Evolutionary conservation across 2,797 vertebrate species (phyloP).

Genomic region (Protosalanx chinensis): DNA sequence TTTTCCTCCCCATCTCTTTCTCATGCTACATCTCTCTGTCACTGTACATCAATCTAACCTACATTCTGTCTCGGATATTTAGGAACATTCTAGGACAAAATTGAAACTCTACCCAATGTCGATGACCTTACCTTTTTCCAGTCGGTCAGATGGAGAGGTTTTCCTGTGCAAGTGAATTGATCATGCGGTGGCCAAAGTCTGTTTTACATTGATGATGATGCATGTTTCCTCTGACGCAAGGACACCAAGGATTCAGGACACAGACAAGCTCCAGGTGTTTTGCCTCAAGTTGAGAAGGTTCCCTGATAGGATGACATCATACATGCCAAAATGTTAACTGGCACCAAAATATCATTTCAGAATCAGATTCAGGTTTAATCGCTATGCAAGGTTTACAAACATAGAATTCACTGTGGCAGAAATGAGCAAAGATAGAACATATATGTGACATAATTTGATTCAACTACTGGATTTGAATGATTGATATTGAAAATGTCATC

Average conservation of each 20-base stretch:
- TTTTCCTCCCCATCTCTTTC: background rate
- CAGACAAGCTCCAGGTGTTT: background rate
- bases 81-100: background rate
- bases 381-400: too few species aligned
- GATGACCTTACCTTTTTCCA: background rate
- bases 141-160: background rate
- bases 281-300: background rate
- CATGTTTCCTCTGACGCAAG: background rate
- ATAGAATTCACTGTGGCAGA: too few species aligned
- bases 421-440: too few species aligned
- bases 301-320: background rate
- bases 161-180: background rate
- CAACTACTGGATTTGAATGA: background rate
- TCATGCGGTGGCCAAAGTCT: background rate
- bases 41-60: background rate
- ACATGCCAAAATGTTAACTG: background rate
- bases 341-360: background rate
- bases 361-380: too few species aligned
- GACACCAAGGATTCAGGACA: conserved; percentile 7
- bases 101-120: background rate
- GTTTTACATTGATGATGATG: conserved; percentile 8
- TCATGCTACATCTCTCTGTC: background rate
- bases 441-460: background rate
- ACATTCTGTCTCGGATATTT: background rate
- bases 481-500: background rate